Percentiles rank a stretch among this genome's conserved stretches.
Conservation (phyloP, 2,797 vertebrate species). For the Sebastes cheni region DNA sequence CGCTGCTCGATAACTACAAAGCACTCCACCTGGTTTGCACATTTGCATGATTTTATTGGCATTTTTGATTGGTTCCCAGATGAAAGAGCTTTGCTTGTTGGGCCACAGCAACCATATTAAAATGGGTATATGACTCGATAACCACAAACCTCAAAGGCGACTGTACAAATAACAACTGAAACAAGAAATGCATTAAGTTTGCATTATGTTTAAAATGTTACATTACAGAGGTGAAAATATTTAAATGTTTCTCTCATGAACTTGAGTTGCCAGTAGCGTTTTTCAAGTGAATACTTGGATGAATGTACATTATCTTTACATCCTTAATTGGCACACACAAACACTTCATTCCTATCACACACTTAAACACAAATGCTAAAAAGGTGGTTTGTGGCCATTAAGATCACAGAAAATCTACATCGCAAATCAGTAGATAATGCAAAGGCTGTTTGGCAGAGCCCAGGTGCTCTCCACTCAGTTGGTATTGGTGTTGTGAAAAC, state of each 20-base stretch:
- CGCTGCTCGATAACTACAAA: not conserved
- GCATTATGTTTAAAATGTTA: not conserved
- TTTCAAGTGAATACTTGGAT: not conserved
- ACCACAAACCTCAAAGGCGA: not conserved
- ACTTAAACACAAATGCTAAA: conserved; percentile 13
- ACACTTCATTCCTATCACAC: not conserved
- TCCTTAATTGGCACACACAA: conserved; percentile 13
- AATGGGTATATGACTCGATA: not conserved
- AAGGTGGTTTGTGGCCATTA: conserved; percentile 16
- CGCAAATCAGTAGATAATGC: conserved; percentile 39
- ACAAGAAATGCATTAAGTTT: not conserved
- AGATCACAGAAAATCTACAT: conserved; percentile 45
- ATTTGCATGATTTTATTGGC: not conserved
- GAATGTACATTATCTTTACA: conserved; percentile 9
- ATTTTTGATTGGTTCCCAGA: not conserved
- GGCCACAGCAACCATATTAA: not conserved
- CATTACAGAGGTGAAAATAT: not conserved
- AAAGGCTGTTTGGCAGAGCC: conserved; percentile 45
- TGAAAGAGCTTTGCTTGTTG: not conserved
- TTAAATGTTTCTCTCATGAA: not conserved
- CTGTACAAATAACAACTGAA: not conserved
- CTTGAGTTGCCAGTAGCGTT: not conserved
- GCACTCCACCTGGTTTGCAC: not conserved
- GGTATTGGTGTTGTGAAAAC: conserved; percentile 65
- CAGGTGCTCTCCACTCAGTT: conserved; percentile 43